These are phyloP conservation scores for Ophion ellenae DNA, from an alignment of 2,888 invertebrate genomes.

Conservation along the genomic window DNA sequence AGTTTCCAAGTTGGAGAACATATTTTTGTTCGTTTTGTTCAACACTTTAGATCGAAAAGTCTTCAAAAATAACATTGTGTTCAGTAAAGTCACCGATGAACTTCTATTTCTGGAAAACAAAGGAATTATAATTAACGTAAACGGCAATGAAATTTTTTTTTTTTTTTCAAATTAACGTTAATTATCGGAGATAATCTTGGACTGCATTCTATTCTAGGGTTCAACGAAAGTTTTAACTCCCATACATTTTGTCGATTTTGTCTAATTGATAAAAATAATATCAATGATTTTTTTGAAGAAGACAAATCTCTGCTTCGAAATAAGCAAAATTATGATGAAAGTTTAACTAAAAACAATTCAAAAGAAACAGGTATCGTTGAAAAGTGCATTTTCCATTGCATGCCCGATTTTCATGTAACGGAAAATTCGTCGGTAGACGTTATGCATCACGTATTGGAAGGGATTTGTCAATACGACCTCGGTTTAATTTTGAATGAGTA, in stretches of 20 bases:
- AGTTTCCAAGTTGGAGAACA: conserved; percentile 63
- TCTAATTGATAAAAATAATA: conserved; percentile 46
- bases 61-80: conserved; percentile 39
- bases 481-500: conserved; percentile 60
- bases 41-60: conserved; percentile 30
- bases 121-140: conserved; percentile 31
- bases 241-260: conserved; percentile 67
- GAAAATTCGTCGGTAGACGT: conserved; percentile 35
- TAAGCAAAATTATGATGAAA: conserved; percentile 14
- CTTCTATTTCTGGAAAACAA: conserved; percentile 46
- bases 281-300: conserved; percentile 14
- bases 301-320: conserved; percentile 7
- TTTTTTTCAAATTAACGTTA: conserved; percentile 40
- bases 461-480: conserved; percentile 44
- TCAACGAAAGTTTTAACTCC: conserved; percentile 65
- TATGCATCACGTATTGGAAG: conserved; percentile 38
- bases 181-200: too few relatives aligned
- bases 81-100: conserved; percentile 42
- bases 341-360: conserved; percentile 6
- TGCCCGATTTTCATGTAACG: conserved; percentile 46
- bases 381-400: conserved; percentile 43
- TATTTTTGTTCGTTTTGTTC: conserved; percentile 42
- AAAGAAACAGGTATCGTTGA: conserved; percentile 48
- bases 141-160: neutral
- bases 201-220: conserved; percentile 56